Conservation (phyloP, 2,113 vertebrate genomes). For the Tragelaphus strepsiceros region DNA sequence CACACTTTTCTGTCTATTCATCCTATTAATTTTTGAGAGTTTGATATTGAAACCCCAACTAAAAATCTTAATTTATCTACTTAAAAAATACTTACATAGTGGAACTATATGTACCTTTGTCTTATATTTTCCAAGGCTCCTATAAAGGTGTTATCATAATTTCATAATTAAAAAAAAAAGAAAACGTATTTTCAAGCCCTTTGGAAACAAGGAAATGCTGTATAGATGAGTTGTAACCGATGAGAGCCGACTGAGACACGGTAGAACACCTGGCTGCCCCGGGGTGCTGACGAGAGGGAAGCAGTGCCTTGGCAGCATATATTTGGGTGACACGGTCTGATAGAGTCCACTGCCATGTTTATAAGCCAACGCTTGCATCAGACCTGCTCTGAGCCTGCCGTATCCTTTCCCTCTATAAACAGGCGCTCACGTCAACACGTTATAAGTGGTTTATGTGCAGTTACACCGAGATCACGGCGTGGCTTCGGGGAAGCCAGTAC, state of each 20-base stretch:
- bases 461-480: fast-evolving
- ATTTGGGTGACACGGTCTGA: not conserved
- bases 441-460: not conserved
- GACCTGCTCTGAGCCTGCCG: not conserved
- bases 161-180: not conserved
- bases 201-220: not conserved
- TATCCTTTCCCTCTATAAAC: not conserved
- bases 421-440: not conserved
- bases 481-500: not conserved
- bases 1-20: not conserved
- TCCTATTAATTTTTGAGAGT: not conserved
- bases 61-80: not conserved
- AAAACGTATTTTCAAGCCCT: not conserved
- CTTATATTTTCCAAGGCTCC: not conserved
- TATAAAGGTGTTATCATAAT: not conserved
- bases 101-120: not conserved
- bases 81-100: not conserved
- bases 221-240: not conserved
- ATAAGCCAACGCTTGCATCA: not conserved
- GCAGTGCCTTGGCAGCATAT: not conserved
- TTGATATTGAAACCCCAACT: not conserved
- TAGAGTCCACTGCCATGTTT: not conserved
- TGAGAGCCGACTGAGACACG: not conserved
- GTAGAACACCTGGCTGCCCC: not conserved
- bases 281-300: not conserved